Evolutionary conservation across 2,888 invertebrate species (phyloP).

Genomic region (Sylvicola cinctus): DNA sequence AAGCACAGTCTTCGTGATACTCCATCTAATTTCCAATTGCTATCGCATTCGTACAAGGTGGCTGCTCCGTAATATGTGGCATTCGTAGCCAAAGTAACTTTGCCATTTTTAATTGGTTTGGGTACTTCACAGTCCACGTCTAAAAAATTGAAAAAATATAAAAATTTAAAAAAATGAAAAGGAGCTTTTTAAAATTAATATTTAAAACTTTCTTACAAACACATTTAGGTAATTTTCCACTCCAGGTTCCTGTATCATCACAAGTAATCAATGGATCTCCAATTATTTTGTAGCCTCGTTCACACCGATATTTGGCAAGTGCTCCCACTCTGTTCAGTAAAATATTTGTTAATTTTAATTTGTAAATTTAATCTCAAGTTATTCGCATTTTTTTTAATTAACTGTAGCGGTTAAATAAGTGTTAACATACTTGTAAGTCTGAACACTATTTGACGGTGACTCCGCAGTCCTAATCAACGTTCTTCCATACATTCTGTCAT

Average conservation of each 20-base stretch:
- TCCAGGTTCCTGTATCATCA: conserved; percentile 71
- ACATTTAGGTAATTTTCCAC: conserved; percentile 62
- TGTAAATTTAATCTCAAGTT: neutral
- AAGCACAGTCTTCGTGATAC: conserved; percentile 64
- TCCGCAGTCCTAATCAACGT: conserved; percentile 59
- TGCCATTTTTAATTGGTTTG: conserved; percentile 46
- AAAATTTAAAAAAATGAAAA: conserved; percentile 9
- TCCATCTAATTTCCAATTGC: conserved; percentile 62
- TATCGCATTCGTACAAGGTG: conserved; percentile 63
- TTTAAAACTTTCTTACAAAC: conserved; percentile 42
- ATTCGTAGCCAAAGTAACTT: conserved; percentile 62
- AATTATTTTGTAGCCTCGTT: conserved; percentile 69
- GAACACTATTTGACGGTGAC: conserved; percentile 39
- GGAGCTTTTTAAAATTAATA: conserved; percentile 1
- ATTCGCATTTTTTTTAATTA: neutral
- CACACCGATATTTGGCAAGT: conserved; percentile 72
- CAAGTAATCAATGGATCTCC: conserved; percentile 72
- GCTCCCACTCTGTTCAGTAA: conserved; percentile 41
- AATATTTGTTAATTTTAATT: neutral
- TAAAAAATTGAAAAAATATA: conserved; percentile 17
- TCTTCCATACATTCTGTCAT: conserved; percentile 73
- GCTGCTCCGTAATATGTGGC: conserved; percentile 77
- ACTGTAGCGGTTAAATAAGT: conserved; percentile 4
- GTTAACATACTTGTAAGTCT: conserved; percentile 44
- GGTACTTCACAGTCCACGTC: conserved; percentile 76